phyloP scores from a whole-genome alignment of 2,113 vertebrate species.

The Heptranchias perlo region DNA sequence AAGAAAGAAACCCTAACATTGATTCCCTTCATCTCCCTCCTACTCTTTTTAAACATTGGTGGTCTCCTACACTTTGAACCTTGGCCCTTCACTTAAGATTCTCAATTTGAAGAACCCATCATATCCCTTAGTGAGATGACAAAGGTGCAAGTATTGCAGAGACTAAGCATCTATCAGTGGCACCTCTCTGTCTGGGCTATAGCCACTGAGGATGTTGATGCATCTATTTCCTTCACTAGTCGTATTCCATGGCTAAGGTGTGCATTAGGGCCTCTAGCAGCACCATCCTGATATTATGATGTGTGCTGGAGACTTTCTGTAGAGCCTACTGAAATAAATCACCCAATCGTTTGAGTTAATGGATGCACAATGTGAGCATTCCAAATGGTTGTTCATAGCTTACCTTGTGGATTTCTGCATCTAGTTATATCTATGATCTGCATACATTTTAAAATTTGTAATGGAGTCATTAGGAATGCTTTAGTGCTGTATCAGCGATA shows the following conservation, averaged over 20 bases:
- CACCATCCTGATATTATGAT: background rate
- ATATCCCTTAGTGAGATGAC: background rate
- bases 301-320: too few species aligned
- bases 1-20: background rate
- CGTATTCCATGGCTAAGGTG: background rate
- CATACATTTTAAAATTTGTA: too few species aligned
- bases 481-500: too few species aligned
- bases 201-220: background rate
- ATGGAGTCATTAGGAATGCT: too few species aligned
- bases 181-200: background rate
- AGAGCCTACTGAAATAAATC: too few species aligned
- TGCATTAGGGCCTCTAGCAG: background rate
- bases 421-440: too few species aligned
- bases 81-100: background rate
- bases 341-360: too few species aligned
- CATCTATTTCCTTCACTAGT: background rate
- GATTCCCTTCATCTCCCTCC: background rate
- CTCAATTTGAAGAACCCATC: background rate
- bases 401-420: too few species aligned
- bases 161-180: background rate
- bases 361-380: too few species aligned
- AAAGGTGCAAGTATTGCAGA: background rate
- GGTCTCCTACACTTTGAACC: background rate
- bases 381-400: too few species aligned
- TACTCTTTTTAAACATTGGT: background rate